phyloP scores from a whole-genome alignment of 30 jellyfish, hydroid and myxozoan species.

The Aurelia aurita region DNA sequence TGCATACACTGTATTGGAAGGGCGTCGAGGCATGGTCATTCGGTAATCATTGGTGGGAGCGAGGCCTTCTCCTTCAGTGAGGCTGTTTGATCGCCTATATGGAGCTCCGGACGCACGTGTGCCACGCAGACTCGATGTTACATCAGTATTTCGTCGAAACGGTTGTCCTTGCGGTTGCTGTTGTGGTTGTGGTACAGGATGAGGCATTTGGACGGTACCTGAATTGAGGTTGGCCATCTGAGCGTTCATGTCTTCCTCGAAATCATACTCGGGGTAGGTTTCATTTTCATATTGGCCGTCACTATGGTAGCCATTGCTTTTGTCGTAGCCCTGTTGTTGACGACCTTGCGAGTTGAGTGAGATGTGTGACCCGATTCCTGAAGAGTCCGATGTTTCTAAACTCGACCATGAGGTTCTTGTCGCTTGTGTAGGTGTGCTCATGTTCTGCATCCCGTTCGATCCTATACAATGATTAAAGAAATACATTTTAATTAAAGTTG shows the following conservation, averaged over 20 bases:
- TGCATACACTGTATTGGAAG: conserved; percentile 71
- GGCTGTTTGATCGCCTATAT: conserved; percentile 87
- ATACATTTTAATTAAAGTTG: too few relatives aligned
- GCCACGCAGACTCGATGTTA: conserved; percentile 90
- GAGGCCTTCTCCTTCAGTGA: conserved; percentile 71
- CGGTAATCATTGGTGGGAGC: conserved; percentile 73
- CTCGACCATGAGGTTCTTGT: conserved; percentile 96
- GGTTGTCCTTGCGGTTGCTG: conserved; percentile 66
- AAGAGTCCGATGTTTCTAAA: conserved; percentile 92
- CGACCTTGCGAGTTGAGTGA: conserved; percentile 90
- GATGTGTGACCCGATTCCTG: conserved; percentile 97
- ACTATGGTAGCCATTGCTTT: conserved; percentile 66
- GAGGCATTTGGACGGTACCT: conserved; percentile 51
- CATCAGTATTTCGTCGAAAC: conserved; percentile 74
- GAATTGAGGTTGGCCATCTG: conserved; percentile 61
- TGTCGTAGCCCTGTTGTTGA: conserved; percentile 48
- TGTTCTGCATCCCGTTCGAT: conserved; percentile 30
- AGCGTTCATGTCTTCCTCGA: conserved; percentile 55
- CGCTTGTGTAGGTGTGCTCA: conserved; percentile 41
- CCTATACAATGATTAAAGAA: not conserved
- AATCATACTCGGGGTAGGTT: conserved; percentile 55
- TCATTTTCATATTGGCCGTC: conserved; percentile 84
- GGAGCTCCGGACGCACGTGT: conserved; percentile 69
- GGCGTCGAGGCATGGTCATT: conserved; percentile 89
- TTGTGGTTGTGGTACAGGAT: conserved; percentile 14